Evolutionary conservation across 2,888 invertebrate genomes (phyloP).

Genomic region (Drosophila testacea): DNA sequence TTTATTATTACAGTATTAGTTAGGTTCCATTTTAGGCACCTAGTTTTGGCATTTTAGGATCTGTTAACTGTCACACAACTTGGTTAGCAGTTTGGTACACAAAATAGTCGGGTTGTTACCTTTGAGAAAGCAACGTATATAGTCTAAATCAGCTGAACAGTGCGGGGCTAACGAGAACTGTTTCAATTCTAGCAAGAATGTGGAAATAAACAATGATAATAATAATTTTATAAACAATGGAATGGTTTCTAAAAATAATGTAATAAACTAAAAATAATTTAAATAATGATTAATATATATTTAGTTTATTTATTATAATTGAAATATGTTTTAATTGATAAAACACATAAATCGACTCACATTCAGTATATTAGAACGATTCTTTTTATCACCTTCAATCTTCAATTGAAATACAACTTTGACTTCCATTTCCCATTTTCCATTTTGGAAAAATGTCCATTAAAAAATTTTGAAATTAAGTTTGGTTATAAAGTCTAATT

Average conservation of each 20-base stretch:
- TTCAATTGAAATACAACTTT: too few species aligned
- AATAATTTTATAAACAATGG: slow-evolving; percentile 6
- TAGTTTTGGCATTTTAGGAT: slow-evolving; percentile 2
- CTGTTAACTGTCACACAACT: slow-evolving; percentile 51
- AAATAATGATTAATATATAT: background rate
- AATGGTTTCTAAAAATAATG: background rate
- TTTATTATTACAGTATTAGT: slow-evolving; percentile 35
- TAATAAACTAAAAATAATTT: background rate
- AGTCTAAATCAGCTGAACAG: slow-evolving; percentile 85
- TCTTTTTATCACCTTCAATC: too few species aligned
- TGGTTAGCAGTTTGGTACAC: slow-evolving; percentile 49
- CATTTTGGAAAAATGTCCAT: too few species aligned
- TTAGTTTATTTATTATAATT: background rate
- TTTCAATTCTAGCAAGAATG: slow-evolving; percentile 74
- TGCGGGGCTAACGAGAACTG: slow-evolving; percentile 84
- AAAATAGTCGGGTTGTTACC: slow-evolving; percentile 74
- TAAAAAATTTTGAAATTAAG: too few species aligned
- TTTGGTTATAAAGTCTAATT: too few species aligned
- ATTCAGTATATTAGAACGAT: too few species aligned
- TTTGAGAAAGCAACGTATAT: slow-evolving; percentile 85
- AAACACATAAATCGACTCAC: background rate
- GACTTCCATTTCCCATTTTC: too few species aligned
- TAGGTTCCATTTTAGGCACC: slow-evolving; percentile 8
- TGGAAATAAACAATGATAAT: slow-evolving; percentile 14
- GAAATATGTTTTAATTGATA: background rate